A percentile compares a stretch with the other conserved stretches of the same genome.
phyloP scores from a whole-genome alignment of 1,140 invertebrate genomes.

The Drosophila kikkawai region DNA sequence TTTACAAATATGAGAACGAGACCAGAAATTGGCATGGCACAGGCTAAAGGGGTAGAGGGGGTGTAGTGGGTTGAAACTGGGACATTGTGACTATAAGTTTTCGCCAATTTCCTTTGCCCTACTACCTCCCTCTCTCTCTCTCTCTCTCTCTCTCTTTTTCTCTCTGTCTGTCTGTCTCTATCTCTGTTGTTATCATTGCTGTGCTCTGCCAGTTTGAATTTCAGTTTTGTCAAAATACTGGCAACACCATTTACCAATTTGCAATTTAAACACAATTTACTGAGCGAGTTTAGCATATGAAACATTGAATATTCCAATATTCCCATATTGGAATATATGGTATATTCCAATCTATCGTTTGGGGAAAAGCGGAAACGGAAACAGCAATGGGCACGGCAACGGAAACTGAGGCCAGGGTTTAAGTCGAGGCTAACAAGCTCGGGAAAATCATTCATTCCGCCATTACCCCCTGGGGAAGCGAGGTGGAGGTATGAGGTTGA shows the following conservation, averaged over 20 bases:
- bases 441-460: constrained; percentile 18
- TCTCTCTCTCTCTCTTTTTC: too few relatives aligned
- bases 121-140: background rate
- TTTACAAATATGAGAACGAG: constrained; percentile 72
- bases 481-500: background rate
- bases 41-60: background rate
- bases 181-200: constrained; percentile 34
- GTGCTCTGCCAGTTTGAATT: constrained; percentile 43
- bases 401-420: background rate
- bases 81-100: constrained; percentile 16
- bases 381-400: background rate
- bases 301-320: constrained; percentile 39
- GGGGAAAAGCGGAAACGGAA: constrained; percentile 2
- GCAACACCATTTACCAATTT: constrained; percentile 37
- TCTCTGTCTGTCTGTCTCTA: background rate
- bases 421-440: constrained; percentile 22
- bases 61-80: constrained; percentile 4
- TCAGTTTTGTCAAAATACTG: constrained; percentile 38
- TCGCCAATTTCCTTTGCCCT: constrained; percentile 17
- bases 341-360: constrained; percentile 2
- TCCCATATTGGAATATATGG: background rate
- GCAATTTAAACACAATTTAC: constrained; percentile 48
- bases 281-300: constrained; percentile 31
- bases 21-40: constrained; percentile 39
- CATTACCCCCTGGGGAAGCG: background rate